Conservation (phyloP, 2,113 vertebrate species). For the Urocitellus parryii region DNA sequence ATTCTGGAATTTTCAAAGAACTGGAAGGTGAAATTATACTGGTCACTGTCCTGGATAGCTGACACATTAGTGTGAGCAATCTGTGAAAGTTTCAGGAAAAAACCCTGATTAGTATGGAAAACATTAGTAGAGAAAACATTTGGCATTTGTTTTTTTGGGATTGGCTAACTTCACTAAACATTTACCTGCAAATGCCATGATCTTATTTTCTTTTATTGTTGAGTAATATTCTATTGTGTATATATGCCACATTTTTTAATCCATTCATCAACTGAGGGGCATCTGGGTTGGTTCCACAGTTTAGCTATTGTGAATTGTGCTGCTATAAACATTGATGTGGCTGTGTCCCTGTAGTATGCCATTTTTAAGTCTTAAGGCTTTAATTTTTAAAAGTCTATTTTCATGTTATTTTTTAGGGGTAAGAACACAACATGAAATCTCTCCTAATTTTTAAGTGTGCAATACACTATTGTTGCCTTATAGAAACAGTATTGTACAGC, state of each 20-base stretch:
- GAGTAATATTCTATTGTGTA: no score
- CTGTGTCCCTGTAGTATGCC: no score
- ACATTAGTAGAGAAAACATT: no score
- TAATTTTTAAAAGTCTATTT: not conserved
- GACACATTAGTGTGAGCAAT: not conserved
- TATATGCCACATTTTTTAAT: no score
- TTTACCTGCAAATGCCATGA: no score
- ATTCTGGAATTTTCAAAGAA: conserved; percentile 31
- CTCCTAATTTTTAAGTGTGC: not conserved
- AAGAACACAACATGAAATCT: not conserved
- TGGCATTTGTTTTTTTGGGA: no score
- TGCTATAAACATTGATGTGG: no score
- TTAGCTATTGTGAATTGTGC: no score
- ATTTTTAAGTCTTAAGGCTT: not conserved
- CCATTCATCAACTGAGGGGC: no score
- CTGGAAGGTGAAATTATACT: conserved; percentile 6
- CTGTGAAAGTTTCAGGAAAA: not conserved
- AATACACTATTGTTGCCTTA: not conserved
- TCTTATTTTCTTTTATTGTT: no score
- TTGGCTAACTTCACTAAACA: no score
- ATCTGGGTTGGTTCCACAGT: no score
- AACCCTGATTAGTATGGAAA: not conserved
- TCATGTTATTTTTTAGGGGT: not conserved
- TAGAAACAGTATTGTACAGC: not conserved
- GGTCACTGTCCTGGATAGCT: not conserved